Evolutionary conservation across 2,888 invertebrate genomes (phyloP).

Genomic region (Melinopterus prodromus): DNA sequence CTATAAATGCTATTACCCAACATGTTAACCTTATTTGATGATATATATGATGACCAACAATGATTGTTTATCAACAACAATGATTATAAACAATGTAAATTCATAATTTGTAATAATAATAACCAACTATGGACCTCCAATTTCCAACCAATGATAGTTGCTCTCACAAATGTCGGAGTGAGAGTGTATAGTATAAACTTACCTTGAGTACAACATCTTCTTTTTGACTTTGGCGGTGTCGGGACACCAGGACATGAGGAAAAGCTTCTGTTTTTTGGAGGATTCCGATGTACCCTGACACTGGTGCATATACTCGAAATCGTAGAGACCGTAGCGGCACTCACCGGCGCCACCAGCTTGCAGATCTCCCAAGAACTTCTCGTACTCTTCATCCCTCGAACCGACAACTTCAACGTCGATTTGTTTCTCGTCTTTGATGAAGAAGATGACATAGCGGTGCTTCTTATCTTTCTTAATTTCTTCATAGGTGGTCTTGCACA

Average conservation of each 20-base stretch:
- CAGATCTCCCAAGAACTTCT: conserved; percentile 92
- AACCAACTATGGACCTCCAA: no score
- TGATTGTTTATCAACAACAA: no score
- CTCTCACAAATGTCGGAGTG: not conserved
- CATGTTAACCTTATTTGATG: no score
- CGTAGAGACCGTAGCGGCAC: conserved; percentile 98
- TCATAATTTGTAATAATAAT: no score
- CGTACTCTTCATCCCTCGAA: conserved; percentile 89
- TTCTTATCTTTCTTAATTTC: conserved; percentile 98
- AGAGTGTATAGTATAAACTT: conserved; percentile 37
- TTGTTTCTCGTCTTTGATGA: conserved; percentile 94
- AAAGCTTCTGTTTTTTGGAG: conserved; percentile 96
- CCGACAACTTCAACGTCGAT: conserved; percentile 95
- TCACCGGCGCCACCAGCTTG: conserved; percentile 91
- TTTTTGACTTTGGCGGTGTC: conserved; percentile 94
- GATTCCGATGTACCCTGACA: conserved; percentile 97
- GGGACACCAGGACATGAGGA: conserved; percentile 99
- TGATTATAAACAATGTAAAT: no score
- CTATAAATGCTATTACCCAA: no score
- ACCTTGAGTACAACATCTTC: conserved; percentile 86
- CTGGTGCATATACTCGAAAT: conserved; percentile 98
- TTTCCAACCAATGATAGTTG: not conserved
- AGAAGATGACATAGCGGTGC: conserved; percentile 96
- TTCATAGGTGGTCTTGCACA: conserved; percentile 94
- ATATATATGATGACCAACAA: no score